phyloP scores from a whole-genome alignment of 1,140 invertebrate species.

The Hyphantria cunea region DNA sequence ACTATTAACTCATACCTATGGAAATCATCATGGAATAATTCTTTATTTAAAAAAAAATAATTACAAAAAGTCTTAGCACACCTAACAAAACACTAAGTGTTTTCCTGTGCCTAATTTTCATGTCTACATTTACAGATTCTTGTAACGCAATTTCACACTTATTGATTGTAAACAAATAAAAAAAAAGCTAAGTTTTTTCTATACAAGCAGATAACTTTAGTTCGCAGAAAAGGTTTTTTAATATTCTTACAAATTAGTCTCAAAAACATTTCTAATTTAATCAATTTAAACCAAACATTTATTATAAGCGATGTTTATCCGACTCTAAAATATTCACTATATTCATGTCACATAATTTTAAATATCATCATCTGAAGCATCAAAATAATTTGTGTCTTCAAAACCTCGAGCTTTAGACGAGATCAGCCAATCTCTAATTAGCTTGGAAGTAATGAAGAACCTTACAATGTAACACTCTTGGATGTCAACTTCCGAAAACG shows the following conservation, averaged over 20 bases:
- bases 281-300: no score
- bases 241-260: no score
- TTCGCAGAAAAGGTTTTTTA: not conserved
- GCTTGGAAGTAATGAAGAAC: not conserved
- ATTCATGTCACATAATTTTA: not conserved
- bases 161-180: not conserved
- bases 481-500: conserved; percentile 17
- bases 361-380: not conserved
- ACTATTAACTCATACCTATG: no score
- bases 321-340: not conserved
- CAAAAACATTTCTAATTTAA: no score
- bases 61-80: no score
- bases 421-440: conserved; percentile 2
- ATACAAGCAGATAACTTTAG: not conserved
- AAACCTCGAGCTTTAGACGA: not conserved
- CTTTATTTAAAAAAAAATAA: no score
- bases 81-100: not conserved
- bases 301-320: not conserved
- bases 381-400: not conserved
- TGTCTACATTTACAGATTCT: not conserved
- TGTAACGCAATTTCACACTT: not conserved
- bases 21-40: no score
- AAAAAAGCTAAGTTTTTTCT: not conserved
- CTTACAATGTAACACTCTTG: conserved; percentile 9
- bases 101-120: not conserved